A percentile compares a stretch with the other conserved stretches of the same genome.
These are phyloP conservation scores for Aselliscus stoliczkanus DNA, from an alignment of 2,797 vertebrate species.

Conservation along the genomic window DNA sequence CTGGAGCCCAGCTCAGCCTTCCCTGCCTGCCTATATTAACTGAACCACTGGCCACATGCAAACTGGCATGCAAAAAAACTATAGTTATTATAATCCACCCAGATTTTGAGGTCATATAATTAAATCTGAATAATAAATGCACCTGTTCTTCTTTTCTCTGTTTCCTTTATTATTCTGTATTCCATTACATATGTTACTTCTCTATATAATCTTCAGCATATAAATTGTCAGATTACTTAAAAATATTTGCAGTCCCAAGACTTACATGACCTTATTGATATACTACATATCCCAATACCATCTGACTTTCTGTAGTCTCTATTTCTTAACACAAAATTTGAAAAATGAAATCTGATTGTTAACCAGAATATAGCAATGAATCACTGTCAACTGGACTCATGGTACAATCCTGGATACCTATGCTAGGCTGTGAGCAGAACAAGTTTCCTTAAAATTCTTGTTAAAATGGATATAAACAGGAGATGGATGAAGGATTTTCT, in stretches of 20 bases:
- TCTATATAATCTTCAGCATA: background rate
- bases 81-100: background rate
- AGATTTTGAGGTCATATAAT: background rate
- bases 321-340: background rate
- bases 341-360: background rate
- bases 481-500: background rate
- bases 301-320: background rate
- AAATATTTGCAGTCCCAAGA: background rate
- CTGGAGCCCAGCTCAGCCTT: background rate
- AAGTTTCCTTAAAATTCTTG: background rate
- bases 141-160: background rate
- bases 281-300: background rate
- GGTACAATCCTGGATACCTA: background rate
- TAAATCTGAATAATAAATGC: background rate
- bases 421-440: background rate
- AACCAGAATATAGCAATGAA: background rate
- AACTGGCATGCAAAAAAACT: background rate
- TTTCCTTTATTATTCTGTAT: background rate
- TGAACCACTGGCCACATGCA: background rate
- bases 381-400: background rate
- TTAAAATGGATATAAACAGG: background rate
- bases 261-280: background rate
- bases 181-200: background rate
- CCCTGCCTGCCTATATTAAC: background rate
- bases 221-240: background rate